Evolutionary conservation across 1,140 invertebrate species (phyloP), one percentile per base, ranked within the genome.

Genomic region (Araneus ventricosus): DNA sequence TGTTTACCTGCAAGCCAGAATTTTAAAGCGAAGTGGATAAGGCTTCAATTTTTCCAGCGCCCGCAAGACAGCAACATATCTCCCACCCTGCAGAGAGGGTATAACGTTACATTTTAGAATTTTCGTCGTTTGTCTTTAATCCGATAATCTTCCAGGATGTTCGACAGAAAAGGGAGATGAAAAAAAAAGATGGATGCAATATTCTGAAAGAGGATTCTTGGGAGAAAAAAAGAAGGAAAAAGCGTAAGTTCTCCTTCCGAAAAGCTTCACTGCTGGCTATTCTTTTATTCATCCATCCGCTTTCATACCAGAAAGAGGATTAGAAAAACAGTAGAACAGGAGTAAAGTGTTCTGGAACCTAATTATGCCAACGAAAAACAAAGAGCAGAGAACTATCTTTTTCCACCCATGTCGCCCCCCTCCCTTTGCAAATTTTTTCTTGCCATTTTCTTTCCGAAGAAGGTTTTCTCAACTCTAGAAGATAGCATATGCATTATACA

Each of bases 361-460:
- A 90, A 90, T 90, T 90, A 90, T 90, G 61, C 45, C 75, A 45
- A 59, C 75, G 61, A 80, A 80, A 90, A 90, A 90, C 70, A 90
- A 90, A 80, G 75, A 57, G n/a, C 39, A 67, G n/a, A 88, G 63
- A 34, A 84, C 70, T 37, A 75, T 75, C 70, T 37, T 75, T 37
- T 75, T 22, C 17, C 70, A 37, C 22, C 27, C 17, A 27, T 24
- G n/a, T 67, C 63, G 20, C 70, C 20, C 30, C 30, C 17, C 20
- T 22, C 30, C 30, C 6, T 67, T 67, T 67, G 3, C 63, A 24
- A 67, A 27, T 4, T 84, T 82, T 82, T 17, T 22, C 20, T 82
- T 41, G 24, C 24, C 41, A 8, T 57, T 84, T 30, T 84, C 27
- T 52, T 84, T 84, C 10, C 34, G 17, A n/a, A 20, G 63, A 30